Evolutionary conservation across 2,797 vertebrate genomes (phyloP).

Genomic region (Gadopsis marmoratus): DNA sequence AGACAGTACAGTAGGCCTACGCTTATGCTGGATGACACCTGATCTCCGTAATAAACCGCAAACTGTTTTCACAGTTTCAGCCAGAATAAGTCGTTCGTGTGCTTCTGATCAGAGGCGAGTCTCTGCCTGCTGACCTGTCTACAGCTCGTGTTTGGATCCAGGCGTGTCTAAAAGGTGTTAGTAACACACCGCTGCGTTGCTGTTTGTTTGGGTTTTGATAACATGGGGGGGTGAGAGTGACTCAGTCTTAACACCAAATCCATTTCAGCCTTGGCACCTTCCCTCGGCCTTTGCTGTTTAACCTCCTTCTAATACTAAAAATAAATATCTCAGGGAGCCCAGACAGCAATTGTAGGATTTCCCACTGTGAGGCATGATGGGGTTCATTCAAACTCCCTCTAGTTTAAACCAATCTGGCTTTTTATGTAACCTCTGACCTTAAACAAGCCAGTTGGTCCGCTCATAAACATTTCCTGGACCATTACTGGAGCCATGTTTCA

Average conservation of each 20-base stretch:
- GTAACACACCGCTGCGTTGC: slow-evolving; percentile 40
- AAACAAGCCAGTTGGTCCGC: slow-evolving; percentile 50
- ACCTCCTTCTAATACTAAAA: slow-evolving; percentile 67
- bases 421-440: slow-evolving; percentile 73
- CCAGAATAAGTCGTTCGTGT: slow-evolving; percentile 20
- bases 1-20: background rate
- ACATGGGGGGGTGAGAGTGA: slow-evolving; percentile 42
- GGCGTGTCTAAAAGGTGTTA: slow-evolving; percentile 34
- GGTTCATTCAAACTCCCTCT: slow-evolving; percentile 41
- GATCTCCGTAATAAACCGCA: slow-evolving; percentile 11
- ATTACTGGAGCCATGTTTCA: slow-evolving; percentile 60
- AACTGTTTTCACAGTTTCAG: slow-evolving; percentile 17
- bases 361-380: slow-evolving; percentile 61
- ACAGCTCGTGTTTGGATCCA: slow-evolving; percentile 26
- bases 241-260: slow-evolving; percentile 45
- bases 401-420: slow-evolving; percentile 67
- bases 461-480: slow-evolving; percentile 65
- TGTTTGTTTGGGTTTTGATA: slow-evolving; percentile 70
- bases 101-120: slow-evolving; percentile 47
- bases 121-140: slow-evolving; percentile 14
- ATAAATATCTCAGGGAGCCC: slow-evolving; percentile 66
- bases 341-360: slow-evolving; percentile 49
- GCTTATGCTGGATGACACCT: background rate
- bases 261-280: slow-evolving; percentile 47
- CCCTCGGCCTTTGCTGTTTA: slow-evolving; percentile 36